These are phyloP conservation scores for Pogonophryne albipinna DNA, from an alignment of 2,797 vertebrate species.

Conservation along the genomic window DNA sequence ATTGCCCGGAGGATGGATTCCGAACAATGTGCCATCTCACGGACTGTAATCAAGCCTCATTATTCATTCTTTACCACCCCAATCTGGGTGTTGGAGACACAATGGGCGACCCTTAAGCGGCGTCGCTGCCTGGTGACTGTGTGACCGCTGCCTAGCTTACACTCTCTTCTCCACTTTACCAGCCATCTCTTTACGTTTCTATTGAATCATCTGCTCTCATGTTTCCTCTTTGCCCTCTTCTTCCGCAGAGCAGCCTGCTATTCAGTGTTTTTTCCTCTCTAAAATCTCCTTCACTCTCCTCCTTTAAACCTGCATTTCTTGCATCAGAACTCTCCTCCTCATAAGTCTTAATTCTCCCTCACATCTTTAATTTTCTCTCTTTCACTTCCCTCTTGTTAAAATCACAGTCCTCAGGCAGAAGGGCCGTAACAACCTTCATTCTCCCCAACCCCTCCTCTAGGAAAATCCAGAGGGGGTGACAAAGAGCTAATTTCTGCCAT, in stretches of 20 bases:
- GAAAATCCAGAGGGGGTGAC: constrained; percentile 75
- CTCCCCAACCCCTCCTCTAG: constrained; percentile 49
- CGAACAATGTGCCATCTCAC: constrained; percentile 82
- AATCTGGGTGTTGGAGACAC: constrained; percentile 74
- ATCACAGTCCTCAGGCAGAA: constrained; percentile 52
- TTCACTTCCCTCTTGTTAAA: constrained; percentile 59
- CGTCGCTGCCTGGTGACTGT: constrained; percentile 64
- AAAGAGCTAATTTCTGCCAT: constrained; percentile 81
- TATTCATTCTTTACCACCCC: constrained; percentile 83
- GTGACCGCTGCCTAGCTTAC: constrained; percentile 62
- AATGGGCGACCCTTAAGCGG: constrained; percentile 76
- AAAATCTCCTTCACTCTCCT: constrained; percentile 65
- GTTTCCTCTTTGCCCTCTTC: constrained; percentile 59
- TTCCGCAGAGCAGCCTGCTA: constrained; percentile 46
- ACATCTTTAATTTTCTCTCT: constrained; percentile 62
- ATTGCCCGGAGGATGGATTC: constrained; percentile 86
- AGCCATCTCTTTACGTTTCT: constrained; percentile 53
- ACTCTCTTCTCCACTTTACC: constrained; percentile 54
- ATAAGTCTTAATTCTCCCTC: constrained; percentile 79
- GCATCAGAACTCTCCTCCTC: constrained; percentile 66
- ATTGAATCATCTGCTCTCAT: constrained; percentile 68
- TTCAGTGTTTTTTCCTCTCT: constrained; percentile 59
- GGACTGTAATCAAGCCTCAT: constrained; percentile 86
- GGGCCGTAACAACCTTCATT: constrained; percentile 59
- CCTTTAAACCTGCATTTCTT: constrained; percentile 66